phyloP scores from a whole-genome alignment of 2,113 vertebrate genomes.

The Callocephalon fimbriatum region DNA sequence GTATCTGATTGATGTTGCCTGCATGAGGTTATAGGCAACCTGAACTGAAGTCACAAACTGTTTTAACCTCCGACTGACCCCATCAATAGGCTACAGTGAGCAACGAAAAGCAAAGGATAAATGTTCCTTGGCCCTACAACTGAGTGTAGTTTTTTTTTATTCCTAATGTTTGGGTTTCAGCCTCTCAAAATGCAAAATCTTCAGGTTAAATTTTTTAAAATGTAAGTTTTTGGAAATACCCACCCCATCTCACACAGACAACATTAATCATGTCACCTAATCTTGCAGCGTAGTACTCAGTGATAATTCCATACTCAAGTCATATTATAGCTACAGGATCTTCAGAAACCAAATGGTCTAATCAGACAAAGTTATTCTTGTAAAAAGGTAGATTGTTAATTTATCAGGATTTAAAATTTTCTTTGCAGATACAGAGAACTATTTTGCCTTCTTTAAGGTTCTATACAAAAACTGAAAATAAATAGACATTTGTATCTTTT shows the following conservation, averaged over 20 bases:
- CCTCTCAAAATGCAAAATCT: not conserved
- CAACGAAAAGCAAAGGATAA: not conserved
- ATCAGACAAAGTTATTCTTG: not conserved
- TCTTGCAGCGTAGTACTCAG: not conserved
- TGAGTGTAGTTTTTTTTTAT: not conserved
- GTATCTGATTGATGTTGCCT: not conserved
- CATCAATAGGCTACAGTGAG: rapidly evolving
- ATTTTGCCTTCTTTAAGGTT: not conserved
- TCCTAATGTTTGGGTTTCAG: not conserved
- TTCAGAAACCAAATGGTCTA: not conserved
- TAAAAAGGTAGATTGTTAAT: not conserved
- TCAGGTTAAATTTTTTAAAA: not conserved
- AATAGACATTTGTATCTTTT: not conserved
- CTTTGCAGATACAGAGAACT: not conserved
- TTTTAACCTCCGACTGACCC: not conserved
- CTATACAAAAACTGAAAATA: not conserved
- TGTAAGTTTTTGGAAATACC: not conserved
- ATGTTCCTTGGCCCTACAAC: not conserved
- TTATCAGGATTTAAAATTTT: not conserved
- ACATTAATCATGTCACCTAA: not conserved
- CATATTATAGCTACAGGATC: not conserved
- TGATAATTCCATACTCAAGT: not conserved
- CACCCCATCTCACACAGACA: not conserved
- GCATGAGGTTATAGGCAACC: not conserved
- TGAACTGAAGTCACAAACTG: not conserved